These are phyloP conservation scores for Okapia johnstoni DNA, from an alignment of 2,113 vertebrate genomes.

Conservation along the genomic window DNA sequence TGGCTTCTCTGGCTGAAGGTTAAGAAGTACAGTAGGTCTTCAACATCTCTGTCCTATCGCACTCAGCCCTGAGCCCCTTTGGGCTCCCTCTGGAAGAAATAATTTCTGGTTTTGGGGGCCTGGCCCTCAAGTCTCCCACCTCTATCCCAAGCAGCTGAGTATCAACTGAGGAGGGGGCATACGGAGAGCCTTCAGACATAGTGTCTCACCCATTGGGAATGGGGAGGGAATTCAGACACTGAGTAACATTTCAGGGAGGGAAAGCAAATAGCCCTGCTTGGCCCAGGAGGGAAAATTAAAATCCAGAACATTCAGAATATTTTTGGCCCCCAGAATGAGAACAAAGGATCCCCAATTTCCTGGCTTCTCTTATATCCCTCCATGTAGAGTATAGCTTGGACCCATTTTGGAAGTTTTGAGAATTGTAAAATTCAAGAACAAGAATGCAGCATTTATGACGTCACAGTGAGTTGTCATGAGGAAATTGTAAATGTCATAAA, in stretches of 20 bases:
- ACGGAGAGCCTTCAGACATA: neutral
- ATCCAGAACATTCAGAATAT: constrained; percentile 15
- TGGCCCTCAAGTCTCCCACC: neutral
- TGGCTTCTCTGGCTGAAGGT: constrained; percentile 20
- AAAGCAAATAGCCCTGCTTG: neutral
- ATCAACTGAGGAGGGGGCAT: neutral
- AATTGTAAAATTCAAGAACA: constrained; percentile 49
- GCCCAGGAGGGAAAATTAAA: constrained; percentile 21
- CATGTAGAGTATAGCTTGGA: neutral
- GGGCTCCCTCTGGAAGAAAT: constrained; percentile 13
- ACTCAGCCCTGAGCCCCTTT: constrained; percentile 7
- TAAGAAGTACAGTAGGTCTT: constrained; percentile 40
- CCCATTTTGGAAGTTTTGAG: constrained; percentile 20
- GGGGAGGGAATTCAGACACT: neutral
- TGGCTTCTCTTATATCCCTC: neutral
- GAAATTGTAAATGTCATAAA: constrained; percentile 49
- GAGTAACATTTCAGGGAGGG: neutral
- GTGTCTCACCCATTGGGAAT: neutral
- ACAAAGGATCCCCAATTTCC: neutral
- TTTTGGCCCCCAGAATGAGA: neutral
- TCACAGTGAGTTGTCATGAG: constrained; percentile 59
- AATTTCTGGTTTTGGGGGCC: neutral
- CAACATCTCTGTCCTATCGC: neutral
- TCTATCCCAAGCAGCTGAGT: constrained; percentile 6
- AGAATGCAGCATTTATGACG: constrained; percentile 52